Evolutionary conservation across 1,140 invertebrate species (phyloP).

Genomic region (Diachasma alloeum): DNA sequence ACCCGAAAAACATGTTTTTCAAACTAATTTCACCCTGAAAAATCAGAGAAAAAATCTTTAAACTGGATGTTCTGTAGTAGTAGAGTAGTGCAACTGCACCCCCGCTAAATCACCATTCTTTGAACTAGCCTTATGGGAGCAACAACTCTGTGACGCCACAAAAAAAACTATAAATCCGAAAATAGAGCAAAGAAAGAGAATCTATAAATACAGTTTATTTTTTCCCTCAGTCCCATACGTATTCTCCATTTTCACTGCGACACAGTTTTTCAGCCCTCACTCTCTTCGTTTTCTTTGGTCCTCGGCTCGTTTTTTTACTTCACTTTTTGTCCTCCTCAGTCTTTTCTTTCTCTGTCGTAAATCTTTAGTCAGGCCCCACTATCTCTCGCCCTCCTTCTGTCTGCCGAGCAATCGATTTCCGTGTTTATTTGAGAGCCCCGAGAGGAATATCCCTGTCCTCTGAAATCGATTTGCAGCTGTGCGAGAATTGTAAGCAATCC

Average conservation of each 20-base stretch:
- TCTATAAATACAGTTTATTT: background rate
- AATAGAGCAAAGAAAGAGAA: background rate
- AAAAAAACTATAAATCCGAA: background rate
- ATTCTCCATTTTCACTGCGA: conserved; percentile 18
- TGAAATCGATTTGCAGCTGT: conserved; percentile 9
- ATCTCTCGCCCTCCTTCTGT: conserved; percentile 2
- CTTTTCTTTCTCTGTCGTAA: conserved; percentile 7
- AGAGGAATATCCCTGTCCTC: conserved; percentile 8
- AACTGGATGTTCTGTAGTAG: conserved; percentile 45
- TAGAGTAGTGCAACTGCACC: conserved; percentile 54
- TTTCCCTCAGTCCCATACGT: background rate
- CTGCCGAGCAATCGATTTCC: conserved; percentile 20
- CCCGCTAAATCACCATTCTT: conserved; percentile 41
- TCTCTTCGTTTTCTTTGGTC: background rate
- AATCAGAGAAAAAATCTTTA: background rate
- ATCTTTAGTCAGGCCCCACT: conserved; percentile 4
- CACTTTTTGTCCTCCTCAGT: background rate
- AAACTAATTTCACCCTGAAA: background rate
- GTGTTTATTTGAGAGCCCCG: conserved; percentile 18
- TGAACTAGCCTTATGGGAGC: conserved; percentile 55
- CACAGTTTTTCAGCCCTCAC: conserved; percentile 1
- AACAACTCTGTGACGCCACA: conserved; percentile 49
- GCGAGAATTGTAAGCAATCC: conserved; percentile 5
- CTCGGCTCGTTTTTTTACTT: background rate
- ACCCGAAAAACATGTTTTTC: background rate